Evolutionary conservation across 2,797 vertebrate genomes (phyloP), one percentile per base, ranked within the genome.

Genomic region (Okamejei kenojei): DNA sequence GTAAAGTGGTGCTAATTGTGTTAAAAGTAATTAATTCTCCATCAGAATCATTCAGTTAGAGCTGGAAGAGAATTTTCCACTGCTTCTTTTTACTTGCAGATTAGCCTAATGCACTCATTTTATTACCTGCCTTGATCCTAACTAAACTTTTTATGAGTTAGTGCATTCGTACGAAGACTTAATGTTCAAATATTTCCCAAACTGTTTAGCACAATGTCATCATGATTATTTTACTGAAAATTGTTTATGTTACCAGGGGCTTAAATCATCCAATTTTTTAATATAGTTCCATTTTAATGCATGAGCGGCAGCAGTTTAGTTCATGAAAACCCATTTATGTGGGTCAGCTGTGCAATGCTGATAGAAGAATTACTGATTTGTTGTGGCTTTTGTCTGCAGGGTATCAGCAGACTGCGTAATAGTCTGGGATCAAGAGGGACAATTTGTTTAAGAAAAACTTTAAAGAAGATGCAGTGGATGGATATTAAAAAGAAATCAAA

Each of bases 281-380:
- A 88, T 88, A 68, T 88, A 68, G 61, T 88, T 65, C 58, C 84
- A 88, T 68, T 88, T 88, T 88, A 35, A 35, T 88, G 84, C 84
- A 65, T 88, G 61, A 68, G 35, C 35, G 84, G 65, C 29, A 61
- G 15, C 84, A 88, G 15, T 88, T 88, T 65, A 35, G 35, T 65
- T 32, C 63, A 23, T 68, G 61, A 35, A 68, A 88, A 35, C n/a
- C 63, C 17, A 88, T 68, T 88, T 88, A 61, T 35, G 65, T 88
- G n/a, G 84, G 84, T 88, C 63, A 88, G 84, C 84, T 88, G 84
- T 88, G 84, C 65, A 88, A 88, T 68, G 65, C 84, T 88, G 63
- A 88, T 88, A 88, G 68, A 88, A 65, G n/a, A 63, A 68, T 68
- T 88, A 68, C 61, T 35, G n/a, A 68, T 88, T 88, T 21, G 26